These are phyloP conservation scores for Chesias legatella DNA, from an alignment of 2,888 invertebrate species.

Conservation along the genomic window DNA sequence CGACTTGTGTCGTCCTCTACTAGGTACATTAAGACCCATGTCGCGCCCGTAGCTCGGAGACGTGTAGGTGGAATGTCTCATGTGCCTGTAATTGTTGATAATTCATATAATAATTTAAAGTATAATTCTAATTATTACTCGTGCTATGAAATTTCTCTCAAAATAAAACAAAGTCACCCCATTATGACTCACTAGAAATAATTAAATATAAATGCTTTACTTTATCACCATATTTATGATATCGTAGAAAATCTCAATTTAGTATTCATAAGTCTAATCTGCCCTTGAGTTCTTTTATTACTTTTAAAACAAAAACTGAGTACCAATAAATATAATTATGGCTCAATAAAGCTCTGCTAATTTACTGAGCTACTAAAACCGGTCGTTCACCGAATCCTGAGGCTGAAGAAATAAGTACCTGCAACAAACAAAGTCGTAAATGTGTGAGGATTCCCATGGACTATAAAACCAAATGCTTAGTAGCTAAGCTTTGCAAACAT, in stretches of 20 bases:
- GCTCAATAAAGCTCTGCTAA: constrained; percentile 35
- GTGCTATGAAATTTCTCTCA: too few species aligned
- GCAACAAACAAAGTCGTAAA: constrained; percentile 61
- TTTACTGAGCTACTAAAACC: constrained; percentile 42
- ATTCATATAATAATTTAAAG: too few species aligned
- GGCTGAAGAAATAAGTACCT: constrained; percentile 42
- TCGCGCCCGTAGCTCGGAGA: too few species aligned
- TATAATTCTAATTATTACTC: too few species aligned
- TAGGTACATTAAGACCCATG: too few species aligned
- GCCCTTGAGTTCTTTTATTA: constrained; percentile 15
- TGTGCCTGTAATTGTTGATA: too few species aligned
- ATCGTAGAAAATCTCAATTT: constrained; percentile 15
- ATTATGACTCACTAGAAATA: too few species aligned
- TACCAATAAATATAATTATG: constrained; percentile 19
- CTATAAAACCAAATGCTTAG: constrained; percentile 27
- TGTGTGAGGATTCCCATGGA: constrained; percentile 26
- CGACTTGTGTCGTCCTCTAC: too few species aligned
- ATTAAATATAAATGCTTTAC: too few species aligned
- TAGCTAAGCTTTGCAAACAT: too few species aligned
- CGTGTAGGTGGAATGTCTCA: too few species aligned
- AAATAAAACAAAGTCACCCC: too few species aligned
- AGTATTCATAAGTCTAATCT: constrained; percentile 17
- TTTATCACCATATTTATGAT: constrained; percentile 10
- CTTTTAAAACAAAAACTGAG: constrained; percentile 10
- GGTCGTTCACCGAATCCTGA: constrained; percentile 28